Conservation (phyloP, 2,113 vertebrate species). For the Pungitius pungitius region DNA sequence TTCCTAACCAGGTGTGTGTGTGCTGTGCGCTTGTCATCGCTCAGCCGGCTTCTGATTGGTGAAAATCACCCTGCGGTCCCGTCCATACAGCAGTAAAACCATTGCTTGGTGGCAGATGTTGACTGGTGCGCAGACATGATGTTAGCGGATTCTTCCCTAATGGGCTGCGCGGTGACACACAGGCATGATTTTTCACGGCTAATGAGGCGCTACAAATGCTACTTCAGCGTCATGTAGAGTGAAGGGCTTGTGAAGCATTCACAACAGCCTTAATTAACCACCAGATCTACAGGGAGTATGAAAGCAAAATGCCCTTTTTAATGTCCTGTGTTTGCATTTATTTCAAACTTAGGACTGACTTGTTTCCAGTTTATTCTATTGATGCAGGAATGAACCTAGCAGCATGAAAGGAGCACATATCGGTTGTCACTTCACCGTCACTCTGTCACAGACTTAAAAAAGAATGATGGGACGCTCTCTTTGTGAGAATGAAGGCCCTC, state of each 20-base stretch:
- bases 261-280: background rate
- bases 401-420: background rate
- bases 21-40: background rate
- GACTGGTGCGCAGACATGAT: background rate
- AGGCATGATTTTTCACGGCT: background rate
- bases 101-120: background rate
- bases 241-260: background rate
- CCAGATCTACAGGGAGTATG: background rate
- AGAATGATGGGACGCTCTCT: background rate
- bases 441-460: background rate
- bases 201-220: constrained; percentile 3
- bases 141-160: background rate
- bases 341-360: background rate
- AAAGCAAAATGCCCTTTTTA: background rate
- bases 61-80: background rate
- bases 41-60: background rate
- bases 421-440: background rate
- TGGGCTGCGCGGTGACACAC: background rate
- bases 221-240: background rate
- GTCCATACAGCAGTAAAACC: background rate
- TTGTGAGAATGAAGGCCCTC: too few relatives aligned
- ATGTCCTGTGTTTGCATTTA: background rate
- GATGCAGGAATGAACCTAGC: background rate
- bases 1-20: constrained; percentile 6
- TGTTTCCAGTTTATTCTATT: background rate